Evolutionary conservation across 2,888 invertebrate species (phyloP).

Genomic region (Gari tellinella): DNA sequence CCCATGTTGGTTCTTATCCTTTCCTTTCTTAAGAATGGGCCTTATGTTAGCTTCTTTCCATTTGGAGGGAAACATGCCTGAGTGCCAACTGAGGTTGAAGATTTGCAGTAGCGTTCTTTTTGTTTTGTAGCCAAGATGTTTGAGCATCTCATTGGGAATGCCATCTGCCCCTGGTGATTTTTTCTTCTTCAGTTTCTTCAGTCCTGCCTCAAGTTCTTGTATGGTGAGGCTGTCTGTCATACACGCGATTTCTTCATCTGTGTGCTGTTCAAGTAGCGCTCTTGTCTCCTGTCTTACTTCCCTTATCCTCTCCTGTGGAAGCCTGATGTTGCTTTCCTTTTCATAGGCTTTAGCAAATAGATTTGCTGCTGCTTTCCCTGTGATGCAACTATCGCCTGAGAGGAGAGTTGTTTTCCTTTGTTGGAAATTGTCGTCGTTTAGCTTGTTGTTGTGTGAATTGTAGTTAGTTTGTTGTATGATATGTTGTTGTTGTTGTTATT

Average conservation of each 20-base stretch:
- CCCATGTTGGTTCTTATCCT: conserved; percentile 2
- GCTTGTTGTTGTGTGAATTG: conserved; percentile 27
- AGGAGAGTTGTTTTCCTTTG: conserved; percentile 2
- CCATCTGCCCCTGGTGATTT: conserved; percentile 17
- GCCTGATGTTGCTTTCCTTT: conserved; percentile 16
- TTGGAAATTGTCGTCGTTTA: conserved; percentile 1
- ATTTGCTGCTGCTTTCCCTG: conserved; percentile 32
- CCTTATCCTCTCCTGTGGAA: conserved; percentile 10
- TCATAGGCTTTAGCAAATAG: conserved; percentile 26
- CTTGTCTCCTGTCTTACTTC: conserved; percentile 15
- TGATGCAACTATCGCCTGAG: neutral
- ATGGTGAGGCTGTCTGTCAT: conserved; percentile 7
- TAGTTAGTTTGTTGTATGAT: conserved; percentile 15
- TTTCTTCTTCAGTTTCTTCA: conserved; percentile 9
- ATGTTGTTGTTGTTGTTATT: too few relatives aligned
- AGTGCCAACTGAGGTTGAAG: conserved; percentile 9
- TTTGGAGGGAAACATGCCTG: conserved; percentile 1
- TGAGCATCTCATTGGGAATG: conserved; percentile 21
- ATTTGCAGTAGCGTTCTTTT: neutral
- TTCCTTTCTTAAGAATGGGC: conserved; percentile 19
- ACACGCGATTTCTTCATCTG: neutral
- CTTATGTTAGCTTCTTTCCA: conserved; percentile 13
- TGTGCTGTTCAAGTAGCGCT: neutral
- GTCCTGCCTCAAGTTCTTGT: conserved; percentile 8
- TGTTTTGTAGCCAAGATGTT: conserved; percentile 4